Conservation (phyloP, 2,113 vertebrate genomes). For the Pelecanus crispus region DNA sequence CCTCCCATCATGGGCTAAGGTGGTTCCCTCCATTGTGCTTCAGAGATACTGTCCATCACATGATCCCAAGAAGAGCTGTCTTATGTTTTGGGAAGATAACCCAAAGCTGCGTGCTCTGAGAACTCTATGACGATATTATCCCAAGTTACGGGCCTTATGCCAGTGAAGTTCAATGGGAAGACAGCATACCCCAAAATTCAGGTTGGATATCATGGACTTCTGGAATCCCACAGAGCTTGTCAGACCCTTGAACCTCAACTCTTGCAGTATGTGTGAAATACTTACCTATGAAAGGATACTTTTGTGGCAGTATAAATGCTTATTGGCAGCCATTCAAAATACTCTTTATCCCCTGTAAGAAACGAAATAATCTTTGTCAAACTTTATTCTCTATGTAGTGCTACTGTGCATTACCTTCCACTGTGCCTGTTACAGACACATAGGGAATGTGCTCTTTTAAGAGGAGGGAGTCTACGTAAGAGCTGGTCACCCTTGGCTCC, state of each 20-base stretch:
- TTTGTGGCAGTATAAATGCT: background rate
- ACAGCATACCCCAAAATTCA: background rate
- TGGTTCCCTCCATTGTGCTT: background rate
- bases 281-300: background rate
- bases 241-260: background rate
- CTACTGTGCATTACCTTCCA: background rate
- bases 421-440: background rate
- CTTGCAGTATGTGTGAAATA: background rate
- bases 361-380: background rate
- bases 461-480: background rate
- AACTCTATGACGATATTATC: background rate
- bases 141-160: background rate
- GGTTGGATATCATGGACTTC: background rate
- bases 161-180: background rate
- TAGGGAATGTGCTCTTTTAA: background rate
- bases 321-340: background rate
- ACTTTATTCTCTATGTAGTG: background rate
- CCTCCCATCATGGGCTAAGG: background rate
- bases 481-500: background rate
- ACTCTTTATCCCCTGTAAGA: background rate
- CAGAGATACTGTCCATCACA: background rate
- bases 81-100: background rate
- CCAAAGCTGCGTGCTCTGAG: background rate
- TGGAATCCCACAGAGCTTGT: background rate
- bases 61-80: background rate